A percentile compares a stretch with the other conserved stretches of the same genome.
phyloP scores from a whole-genome alignment of 2,113 vertebrate species.

The Tinamus guttatus region DNA sequence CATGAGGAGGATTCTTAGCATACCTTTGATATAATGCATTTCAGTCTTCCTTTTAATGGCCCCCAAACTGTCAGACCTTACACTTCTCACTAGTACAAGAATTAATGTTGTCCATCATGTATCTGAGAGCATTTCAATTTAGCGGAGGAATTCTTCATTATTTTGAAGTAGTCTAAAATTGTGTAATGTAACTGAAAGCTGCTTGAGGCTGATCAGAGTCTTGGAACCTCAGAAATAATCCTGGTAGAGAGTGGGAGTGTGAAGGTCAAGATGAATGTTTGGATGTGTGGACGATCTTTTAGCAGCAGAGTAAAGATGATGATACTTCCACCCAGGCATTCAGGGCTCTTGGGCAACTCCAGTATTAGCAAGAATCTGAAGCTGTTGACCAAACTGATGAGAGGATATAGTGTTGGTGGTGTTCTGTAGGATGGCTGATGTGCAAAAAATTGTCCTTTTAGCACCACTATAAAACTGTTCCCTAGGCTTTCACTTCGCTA shows the following conservation, averaged over 20 bases:
- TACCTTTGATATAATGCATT: not conserved
- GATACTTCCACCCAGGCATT: not conserved
- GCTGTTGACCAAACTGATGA: not conserved
- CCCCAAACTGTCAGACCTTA: constrained; percentile 8
- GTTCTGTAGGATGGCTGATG: not conserved
- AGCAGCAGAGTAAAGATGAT: constrained; percentile 1
- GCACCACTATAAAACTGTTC: not conserved
- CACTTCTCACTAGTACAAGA: not conserved
- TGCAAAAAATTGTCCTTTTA: not conserved
- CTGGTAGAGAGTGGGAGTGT: constrained; percentile 12
- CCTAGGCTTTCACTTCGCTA: not conserved
- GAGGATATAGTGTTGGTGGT: not conserved
- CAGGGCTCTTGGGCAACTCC: not conserved
- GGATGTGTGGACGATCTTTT: constrained; percentile 29
- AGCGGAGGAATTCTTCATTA: constrained; percentile 34
- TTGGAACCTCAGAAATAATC: constrained; percentile 37
- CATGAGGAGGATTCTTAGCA: not conserved
- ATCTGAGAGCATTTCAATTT: constrained; percentile 23
- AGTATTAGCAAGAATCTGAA: not conserved
- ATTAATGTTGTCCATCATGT: constrained; percentile 36
- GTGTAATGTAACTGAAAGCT: constrained; percentile 29
- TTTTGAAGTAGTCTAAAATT: constrained; percentile 27
- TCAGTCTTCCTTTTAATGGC: constrained; percentile 19
- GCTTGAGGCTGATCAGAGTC: not conserved
- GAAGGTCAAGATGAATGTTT: constrained; percentile 53